Evolutionary conservation across 1,140 invertebrate species (phyloP), one percentile per base, ranked within the genome.

Genomic region (Trichogramma pretiosum): DNA sequence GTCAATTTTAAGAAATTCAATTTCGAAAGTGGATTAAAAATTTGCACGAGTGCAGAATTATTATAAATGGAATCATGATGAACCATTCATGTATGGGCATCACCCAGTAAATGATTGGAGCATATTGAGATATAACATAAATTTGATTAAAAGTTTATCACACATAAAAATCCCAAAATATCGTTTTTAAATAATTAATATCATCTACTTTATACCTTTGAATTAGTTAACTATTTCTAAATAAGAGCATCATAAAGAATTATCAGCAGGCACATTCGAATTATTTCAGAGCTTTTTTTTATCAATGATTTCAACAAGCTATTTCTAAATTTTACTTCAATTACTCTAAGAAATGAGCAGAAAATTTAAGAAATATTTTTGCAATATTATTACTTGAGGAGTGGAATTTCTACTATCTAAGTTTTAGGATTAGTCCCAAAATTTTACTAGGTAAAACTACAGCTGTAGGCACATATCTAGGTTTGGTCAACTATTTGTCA

Each of bases 231-330:
- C 60, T 65, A 67, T 54, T 61, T 63, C 60, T 52, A 47, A 68
- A 68, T 59, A 69, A 62, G 64, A 67, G 61, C 66, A 62, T 60
- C 67, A 62, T 63, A 56, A 66, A 65, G 58, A 68, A 65, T 60
- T 58, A 67, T 64, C 65, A 42, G 64, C 67, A 70, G 65, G 68
- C 67, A 72, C 66, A 68, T 68, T 68, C 65, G 65, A 67, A 61
- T 70, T 72, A 68, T 67, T 69, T 61, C 57, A 66, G 56, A 59
- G 54, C 50, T 21, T 18, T 42, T 40, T 51, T 51, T 45, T n/a
- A 40, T 26, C 5, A 40, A 34, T 40, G 45, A 46, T 40, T 38
- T 40, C 14, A 51, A 46, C 32, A 46, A 46, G 43, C 43, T 42
- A 51, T 26, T 49, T 46, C 49, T 51, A 51, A 46, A 38, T 45